A percentile compares a stretch with the other conserved stretches of the same genome.
Conservation (phyloP, 2,113 vertebrate genomes). For the Jacana jacana region DNA sequence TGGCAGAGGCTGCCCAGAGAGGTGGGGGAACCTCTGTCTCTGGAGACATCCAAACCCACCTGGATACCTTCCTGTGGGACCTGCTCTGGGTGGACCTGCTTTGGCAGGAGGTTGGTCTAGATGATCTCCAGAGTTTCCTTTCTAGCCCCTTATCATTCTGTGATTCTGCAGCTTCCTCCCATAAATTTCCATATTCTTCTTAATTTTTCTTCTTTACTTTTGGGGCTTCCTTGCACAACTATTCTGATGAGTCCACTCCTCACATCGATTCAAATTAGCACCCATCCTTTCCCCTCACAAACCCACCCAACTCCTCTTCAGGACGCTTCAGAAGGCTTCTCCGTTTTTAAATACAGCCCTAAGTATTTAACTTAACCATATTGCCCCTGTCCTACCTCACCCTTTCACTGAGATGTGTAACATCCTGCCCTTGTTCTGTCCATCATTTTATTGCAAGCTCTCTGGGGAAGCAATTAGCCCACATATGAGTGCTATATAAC, state of each 20-base stretch:
- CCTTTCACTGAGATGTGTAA: conserved; percentile 6
- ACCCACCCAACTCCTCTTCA: neutral
- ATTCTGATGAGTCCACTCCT: neutral
- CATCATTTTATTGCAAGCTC: conserved; percentile 45
- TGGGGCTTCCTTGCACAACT: neutral
- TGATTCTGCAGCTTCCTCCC: neutral
- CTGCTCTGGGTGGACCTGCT: too few relatives aligned
- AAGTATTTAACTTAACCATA: neutral
- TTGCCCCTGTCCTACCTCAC: neutral
- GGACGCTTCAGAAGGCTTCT: neutral
- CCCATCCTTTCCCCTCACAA: neutral
- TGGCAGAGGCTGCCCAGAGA: too few relatives aligned
- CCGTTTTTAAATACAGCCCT: neutral
- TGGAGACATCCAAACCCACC: too few relatives aligned
- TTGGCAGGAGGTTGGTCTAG: too few relatives aligned
- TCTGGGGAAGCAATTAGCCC: conserved; percentile 66
- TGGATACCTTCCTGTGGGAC: too few relatives aligned
- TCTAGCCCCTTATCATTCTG: too few relatives aligned
- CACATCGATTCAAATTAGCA: neutral
- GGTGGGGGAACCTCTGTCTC: too few relatives aligned
- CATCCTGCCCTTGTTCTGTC: conserved; percentile 64
- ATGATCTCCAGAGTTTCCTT: too few relatives aligned
- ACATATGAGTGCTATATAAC: conserved; percentile 36
- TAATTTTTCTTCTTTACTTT: neutral
- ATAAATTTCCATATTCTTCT: neutral